Evolutionary conservation across 2,113 vertebrate genomes (phyloP), one percentile per base, ranked within the genome.

Genomic region (Alouatta palliata): DNA sequence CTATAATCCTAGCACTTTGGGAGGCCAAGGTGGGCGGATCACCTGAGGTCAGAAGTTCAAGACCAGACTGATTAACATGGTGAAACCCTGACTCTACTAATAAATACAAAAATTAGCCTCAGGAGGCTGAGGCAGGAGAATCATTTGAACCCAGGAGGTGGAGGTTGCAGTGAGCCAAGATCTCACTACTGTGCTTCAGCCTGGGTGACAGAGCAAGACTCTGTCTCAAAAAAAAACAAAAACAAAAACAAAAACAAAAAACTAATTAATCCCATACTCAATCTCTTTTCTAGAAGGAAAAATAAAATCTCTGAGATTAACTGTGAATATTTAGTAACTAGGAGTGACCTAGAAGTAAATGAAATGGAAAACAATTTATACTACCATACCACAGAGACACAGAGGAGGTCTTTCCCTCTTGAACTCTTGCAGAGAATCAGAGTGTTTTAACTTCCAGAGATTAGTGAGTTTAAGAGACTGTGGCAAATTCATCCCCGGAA

Each of bases 201-300:
- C 61, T 64, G 27, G 61, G 61, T 3, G 61, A 77, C 93, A 96
- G 12, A 64, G 61, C 61, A 64, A 32, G 61, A 32, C 61, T 64
- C 61, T 32, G 61, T 64, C 27, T 64, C 56, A 94, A 94, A 66
- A 82, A 81, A 47, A 80, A 54, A 21, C 2, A 56, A 30, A 13
- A 61, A 32, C 47, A 30, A 84, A 79, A 70, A 54, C 54, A 84
- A 79, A 70, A 54, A n/a, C n/a, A n/a, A n/a, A 84, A 79, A 70
- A 54, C 54, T 84, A 87, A 97, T 88, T 85, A 94, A 95, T 90
- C 35, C 81, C 96, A 94, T 47, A 27, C 79, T 49, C 37, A 10
- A 64, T 64, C 30, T 79, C 5, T 95, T 91, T 77, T 93, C 47
- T 52, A 75, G 45, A 82, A 97, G n/a, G 79, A 94, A 75, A 35